Base-by-base conservation (phyloP, 92 coral and sea anemone genomes). In the Zoanthus sansibaricus region DNA sequence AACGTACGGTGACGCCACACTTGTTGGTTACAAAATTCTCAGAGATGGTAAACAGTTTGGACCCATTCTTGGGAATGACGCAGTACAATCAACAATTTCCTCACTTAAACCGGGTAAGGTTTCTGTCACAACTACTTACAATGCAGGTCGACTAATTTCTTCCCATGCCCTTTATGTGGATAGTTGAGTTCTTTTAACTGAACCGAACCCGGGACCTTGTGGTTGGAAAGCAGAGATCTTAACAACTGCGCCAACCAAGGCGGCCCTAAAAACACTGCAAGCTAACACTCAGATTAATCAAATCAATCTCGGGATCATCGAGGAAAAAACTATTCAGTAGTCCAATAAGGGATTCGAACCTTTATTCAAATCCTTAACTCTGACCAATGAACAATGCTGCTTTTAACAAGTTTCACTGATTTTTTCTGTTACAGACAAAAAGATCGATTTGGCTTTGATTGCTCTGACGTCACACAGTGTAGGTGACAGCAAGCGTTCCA, bases 401-500 rank as follows among this genome's bases (percentile, higher is more conserved):
- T 61, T 15, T 1, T 15, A 20, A 67, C 18, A 7, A 67, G 12
- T 0, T 30, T 48, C 4, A 37, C 9, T 3, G 20, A 13, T 15
- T 76, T 47, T 75, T 3, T 52, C 70, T 46, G 33, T 88, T 71
- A 67, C 80, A 71, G 75, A 76, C 21, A 37, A 80, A 21, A 47
- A 64, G 59, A 82, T 83, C 48, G 73, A 84, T 17, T 84, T 94
- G 15, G 80, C 71, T 31, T 69, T 94, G 70, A 20, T 93, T 37
- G 98, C 98, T 4, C 89, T 94, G 48, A 91, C 98, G 8, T 73
- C 90, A 4, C 98, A 93, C 89, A 89, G 90, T 67, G 96, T 93
- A 31, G 98, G 98, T 1, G 94, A 94, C 87, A 94, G 98, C 88
- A 83, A 78, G 45, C 93, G 85, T 16, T 94, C 98, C 13, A 92